phyloP scores from a whole-genome alignment of 2,797 vertebrate genomes.

The Babyrousa celebensis region DNA sequence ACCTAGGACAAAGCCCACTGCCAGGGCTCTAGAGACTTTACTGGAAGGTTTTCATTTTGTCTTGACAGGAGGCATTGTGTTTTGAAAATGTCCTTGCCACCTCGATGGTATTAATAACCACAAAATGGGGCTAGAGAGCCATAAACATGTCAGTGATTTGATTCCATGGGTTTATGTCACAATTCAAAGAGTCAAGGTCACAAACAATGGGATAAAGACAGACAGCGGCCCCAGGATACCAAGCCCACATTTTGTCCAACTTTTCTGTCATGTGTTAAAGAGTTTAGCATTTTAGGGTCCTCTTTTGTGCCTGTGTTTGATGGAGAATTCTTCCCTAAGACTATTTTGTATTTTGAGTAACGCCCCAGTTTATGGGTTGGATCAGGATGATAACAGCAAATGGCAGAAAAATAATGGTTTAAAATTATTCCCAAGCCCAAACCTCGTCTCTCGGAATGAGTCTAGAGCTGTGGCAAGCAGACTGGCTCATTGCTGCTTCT shows the following conservation, averaged over 20 bases:
- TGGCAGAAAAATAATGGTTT: neutral
- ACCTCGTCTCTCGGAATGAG: neutral
- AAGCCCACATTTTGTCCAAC: neutral
- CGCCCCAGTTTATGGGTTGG: neutral
- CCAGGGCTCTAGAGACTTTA: neutral
- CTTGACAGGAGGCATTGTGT: conserved; percentile 16
- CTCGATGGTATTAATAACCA: conserved; percentile 30
- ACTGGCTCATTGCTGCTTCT: neutral
- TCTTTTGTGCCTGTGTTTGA: neutral
- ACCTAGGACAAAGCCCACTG: neutral
- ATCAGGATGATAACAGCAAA: neutral
- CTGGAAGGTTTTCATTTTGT: neutral
- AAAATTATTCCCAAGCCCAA: conserved; percentile 28
- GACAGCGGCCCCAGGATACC: neutral
- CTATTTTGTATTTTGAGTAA: conserved; percentile 43
- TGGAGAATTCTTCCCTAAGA: conserved; percentile 11
- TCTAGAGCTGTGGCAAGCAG: neutral
- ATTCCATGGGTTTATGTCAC: neutral
- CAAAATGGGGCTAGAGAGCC: neutral
- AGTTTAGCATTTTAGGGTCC: conserved; percentile 13
- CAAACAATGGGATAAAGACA: neutral
- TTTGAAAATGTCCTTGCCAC: conserved; percentile 22
- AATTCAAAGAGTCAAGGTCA: neutral
- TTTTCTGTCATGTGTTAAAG: conserved; percentile 10
- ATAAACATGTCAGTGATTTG: neutral